Percentiles rank a stretch among this genome's conserved stretches.
phyloP scores from a whole-genome alignment of 2,888 invertebrate species.

The Lasioglossum marginatum region DNA sequence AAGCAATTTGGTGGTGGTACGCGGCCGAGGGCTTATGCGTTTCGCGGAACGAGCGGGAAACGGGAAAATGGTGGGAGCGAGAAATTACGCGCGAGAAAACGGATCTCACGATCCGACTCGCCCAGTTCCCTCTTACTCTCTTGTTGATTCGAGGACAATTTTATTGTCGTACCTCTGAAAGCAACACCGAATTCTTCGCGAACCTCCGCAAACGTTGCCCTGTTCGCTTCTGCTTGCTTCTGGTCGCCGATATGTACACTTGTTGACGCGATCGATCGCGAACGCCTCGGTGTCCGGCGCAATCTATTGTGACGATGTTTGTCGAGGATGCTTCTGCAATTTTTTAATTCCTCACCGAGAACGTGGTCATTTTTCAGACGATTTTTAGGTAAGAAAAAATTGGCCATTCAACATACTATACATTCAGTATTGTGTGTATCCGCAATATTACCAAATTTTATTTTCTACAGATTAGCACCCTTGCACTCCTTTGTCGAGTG shows the following conservation, averaged over 20 bases:
- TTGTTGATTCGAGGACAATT: not conserved
- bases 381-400: too few relatives aligned
- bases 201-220: not conserved
- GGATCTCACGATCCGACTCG: slow-evolving; percentile 15
- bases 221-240: not conserved
- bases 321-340: not conserved
- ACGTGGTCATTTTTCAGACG: too few relatives aligned
- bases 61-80: not conserved
- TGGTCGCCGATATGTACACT: not conserved
- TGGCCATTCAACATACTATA: too few relatives aligned
- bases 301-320: not conserved
- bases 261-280: slow-evolving; percentile 5
- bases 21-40: not conserved
- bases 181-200: not conserved
- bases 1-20: slow-evolving; percentile 37
- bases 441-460: not conserved
- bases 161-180: not conserved
- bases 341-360: not conserved
- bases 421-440: too few relatives aligned
- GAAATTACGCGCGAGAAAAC: slow-evolving; percentile 25
- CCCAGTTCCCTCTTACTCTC: not conserved
- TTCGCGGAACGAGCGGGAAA: slow-evolving; percentile 10
- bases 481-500: too few relatives aligned
- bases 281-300: not conserved
- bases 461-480: not conserved